Base-by-base conservation (phyloP, 1,140 invertebrate genomes). In the Pachypeltis micranthus region DNA sequence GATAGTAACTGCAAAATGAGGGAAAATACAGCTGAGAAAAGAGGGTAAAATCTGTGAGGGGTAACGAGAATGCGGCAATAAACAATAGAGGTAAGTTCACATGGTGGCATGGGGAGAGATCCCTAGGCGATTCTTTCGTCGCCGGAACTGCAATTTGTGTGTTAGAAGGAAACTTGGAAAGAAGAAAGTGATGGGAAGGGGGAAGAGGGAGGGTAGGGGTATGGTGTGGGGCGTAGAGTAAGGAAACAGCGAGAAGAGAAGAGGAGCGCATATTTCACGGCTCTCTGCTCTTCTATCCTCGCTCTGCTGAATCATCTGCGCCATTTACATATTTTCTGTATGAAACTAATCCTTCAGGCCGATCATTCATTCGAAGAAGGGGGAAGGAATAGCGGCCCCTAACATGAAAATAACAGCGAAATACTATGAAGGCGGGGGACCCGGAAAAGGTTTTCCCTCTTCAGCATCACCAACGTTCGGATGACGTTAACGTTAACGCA, bases 391-490 rank as follows among this genome's bases (percentile, higher is more conserved):
- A 10, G 10, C 47, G 7, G 12, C 75, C 74, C 75, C 76, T 76
- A 76, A 76, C 75, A 74, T 73, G 74, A 70, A 75, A 77, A 73
- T 74, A 74, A 76, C 76, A 77, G 76, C 34, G 34, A 39, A 39
- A 39, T n/a, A n/a, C n/a, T n/a, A n/a, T n/a, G n/a, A n/a, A n/a
- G n/a, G n/a, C n/a, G n/a, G n/a, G n/a, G n/a, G n/a, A n/a, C n/a
- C n/a, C n/a, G n/a, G n/a, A n/a, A n/a, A n/a, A n/a, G n/a, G n/a
- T n/a, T n/a, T n/a, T n/a, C n/a, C n/a, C n/a, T n/a, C n/a, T n/a
- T n/a, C n/a, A n/a, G n/a, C n/a, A n/a, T n/a, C n/a, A n/a, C n/a
- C n/a, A n/a, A n/a, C n/a, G n/a, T n/a, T n/a, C n/a, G n/a, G n/a
- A n/a, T n/a, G n/a, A n/a, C n/a, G n/a, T n/a, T n/a, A n/a, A n/a